Base-by-base conservation (phyloP, 2,113 vertebrate species). In the Clarias magur region DNA sequence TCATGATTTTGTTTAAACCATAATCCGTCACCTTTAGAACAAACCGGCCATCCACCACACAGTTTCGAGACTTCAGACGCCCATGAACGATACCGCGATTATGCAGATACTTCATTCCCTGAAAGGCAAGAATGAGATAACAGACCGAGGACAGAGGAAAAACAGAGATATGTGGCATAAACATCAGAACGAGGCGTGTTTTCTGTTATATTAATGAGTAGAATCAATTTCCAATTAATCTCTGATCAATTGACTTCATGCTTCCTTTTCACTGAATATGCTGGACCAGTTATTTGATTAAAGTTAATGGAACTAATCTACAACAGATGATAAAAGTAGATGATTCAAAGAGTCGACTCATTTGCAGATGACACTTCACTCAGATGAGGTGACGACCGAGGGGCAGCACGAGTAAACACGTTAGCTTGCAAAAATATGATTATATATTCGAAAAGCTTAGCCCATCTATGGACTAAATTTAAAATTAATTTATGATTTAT, bases 11-110 rank as follows among this genome's bases (percentile, higher is more conserved):
- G 60, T 95, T 96, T 73, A 95, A 97, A 75, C 97, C 96, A 11
- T 98, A 97, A 89, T 99, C 98, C 0, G 97, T 97, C 88, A 99
- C 95, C 90, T 98, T 99, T 76, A 99, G 94, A 80, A 99, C 97
- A 67, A 99, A 99, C 88, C 97, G 96, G 0, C 97, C 97, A 2
- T 99, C 98, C 4, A 99, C 98, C 72, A 99, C 95, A 80, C 98
- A 99, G 93, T 99, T 99, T 0, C 97, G 94, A 0, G 98, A 99
- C 90, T 99, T 99, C 34, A 99, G 95, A 1, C 96, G 94, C 30
- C 97, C 97, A 0, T 99, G 98, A 60, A 96, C 84, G 19, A 99
- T 90, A 10, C 91, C 89, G 0, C 95, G 96, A 65, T 97, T 93
- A 91, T 99, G 98, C 9, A 99, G 93, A 89, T 97, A 97, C 65